Percentiles rank a stretch among this genome's conserved stretches.
phyloP scores from a whole-genome alignment of 2,888 invertebrate genomes.

The Epistrophella euchroma region DNA sequence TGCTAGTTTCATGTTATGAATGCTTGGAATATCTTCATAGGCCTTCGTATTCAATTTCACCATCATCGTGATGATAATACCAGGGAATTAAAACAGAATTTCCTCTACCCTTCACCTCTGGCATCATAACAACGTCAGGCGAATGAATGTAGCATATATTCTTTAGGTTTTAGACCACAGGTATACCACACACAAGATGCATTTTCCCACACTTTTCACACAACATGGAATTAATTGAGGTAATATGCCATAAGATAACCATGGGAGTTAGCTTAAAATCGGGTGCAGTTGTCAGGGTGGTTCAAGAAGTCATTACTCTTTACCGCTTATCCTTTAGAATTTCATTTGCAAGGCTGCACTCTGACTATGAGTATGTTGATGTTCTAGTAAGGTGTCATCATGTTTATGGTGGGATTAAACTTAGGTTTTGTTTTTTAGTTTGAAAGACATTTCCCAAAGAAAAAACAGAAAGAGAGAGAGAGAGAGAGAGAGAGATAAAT shows the following conservation, averaged over 20 bases:
- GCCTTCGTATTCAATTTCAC: slow-evolving; percentile 43
- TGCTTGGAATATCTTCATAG: slow-evolving; percentile 39
- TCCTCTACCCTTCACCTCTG: background rate
- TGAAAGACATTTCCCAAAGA: background rate
- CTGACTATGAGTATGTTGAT: background rate
- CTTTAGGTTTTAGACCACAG: slow-evolving; percentile 13
- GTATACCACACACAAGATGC: slow-evolving; percentile 34
- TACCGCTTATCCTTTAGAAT: slow-evolving; percentile 50
- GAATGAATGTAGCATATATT: background rate
- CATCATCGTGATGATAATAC: slow-evolving; percentile 11
- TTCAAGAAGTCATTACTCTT: slow-evolving; percentile 63
- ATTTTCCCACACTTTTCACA: slow-evolving; percentile 33
- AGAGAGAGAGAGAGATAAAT: background rate
- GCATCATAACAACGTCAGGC: background rate
- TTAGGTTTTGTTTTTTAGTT: slow-evolving; percentile 3
- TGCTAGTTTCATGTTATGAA: slow-evolving; percentile 34
- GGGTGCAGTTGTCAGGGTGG: slow-evolving; percentile 19
- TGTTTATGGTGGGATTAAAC: slow-evolving; percentile 10
- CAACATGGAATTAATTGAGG: slow-evolving; percentile 55
- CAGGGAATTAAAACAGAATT: slow-evolving; percentile 17
- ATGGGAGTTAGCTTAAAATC: background rate
- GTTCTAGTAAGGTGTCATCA: slow-evolving; percentile 2
- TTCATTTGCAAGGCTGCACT: slow-evolving; percentile 33
- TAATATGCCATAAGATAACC: slow-evolving; percentile 36
- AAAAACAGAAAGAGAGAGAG: background rate